A percentile compares a stretch with the other conserved stretches of the same genome.
These are phyloP conservation scores for Pseudoips prasinana DNA, from an alignment of 2,888 invertebrate species.

Conservation along the genomic window DNA sequence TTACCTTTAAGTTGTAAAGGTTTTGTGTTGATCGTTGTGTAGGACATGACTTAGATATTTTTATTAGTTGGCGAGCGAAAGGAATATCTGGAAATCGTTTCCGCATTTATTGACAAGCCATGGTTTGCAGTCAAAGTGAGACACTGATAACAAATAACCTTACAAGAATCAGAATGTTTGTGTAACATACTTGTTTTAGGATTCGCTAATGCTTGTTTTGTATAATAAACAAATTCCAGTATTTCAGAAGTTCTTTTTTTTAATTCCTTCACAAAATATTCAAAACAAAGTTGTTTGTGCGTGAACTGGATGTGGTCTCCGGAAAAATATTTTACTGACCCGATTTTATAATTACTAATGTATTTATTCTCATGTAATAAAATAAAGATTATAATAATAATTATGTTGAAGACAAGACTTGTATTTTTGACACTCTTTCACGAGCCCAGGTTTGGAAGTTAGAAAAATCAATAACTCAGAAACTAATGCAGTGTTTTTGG, in stretches of 20 bases:
- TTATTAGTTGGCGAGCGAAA: constrained; percentile 34
- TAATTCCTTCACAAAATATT: no score
- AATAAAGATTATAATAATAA: no score
- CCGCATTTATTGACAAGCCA: constrained; percentile 26
- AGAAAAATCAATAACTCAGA: no score
- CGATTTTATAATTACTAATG: no score
- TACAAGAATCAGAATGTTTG: constrained; percentile 28
- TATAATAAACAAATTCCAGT: constrained; percentile 70
- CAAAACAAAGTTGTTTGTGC: no score
- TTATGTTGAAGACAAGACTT: no score
- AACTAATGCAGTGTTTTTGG: no score
- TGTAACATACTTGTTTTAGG: constrained; percentile 34
- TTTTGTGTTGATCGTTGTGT: constrained; percentile 42
- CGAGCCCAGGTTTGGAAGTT: no score
- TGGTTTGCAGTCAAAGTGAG: constrained; percentile 5
- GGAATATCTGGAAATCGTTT: constrained; percentile 35
- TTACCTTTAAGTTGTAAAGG: constrained; percentile 68
- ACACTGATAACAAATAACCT: constrained; percentile 8
- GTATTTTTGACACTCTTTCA: no score
- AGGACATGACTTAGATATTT: constrained; percentile 33
- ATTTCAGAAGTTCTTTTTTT: constrained; percentile 1
- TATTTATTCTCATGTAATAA: no score
- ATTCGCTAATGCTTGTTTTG: constrained; percentile 48
- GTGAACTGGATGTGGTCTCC: no score
- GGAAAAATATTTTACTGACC: no score